These are phyloP conservation scores for Anarrhichthys ocellatus DNA, from an alignment of 2,113 vertebrate genomes.

Conservation along the genomic window DNA sequence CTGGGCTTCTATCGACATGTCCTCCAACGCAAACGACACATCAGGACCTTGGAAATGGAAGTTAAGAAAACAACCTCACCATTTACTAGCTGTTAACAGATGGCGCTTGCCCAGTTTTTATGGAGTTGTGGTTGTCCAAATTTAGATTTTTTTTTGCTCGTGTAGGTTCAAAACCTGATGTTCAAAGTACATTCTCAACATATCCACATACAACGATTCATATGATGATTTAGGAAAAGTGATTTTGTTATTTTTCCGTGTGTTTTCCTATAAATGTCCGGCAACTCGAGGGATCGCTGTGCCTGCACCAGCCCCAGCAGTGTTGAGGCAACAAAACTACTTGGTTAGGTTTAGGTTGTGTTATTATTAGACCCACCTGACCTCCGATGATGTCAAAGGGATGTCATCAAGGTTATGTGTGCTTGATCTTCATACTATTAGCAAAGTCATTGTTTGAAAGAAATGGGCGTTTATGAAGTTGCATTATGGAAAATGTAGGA, in stretches of 20 bases:
- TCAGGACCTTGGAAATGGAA: not conserved
- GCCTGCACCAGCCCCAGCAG: too few species aligned
- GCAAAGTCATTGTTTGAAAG: not conserved
- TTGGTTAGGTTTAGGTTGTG: not conserved
- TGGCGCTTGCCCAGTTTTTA: not conserved
- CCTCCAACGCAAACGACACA: not conserved
- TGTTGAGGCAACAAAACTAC: not conserved
- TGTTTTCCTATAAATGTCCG: not conserved
- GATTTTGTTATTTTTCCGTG: not conserved
- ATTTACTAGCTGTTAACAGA: not conserved
- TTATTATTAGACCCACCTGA: not conserved
- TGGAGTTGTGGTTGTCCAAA: not conserved
- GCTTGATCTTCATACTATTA: not conserved
- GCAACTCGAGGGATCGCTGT: not conserved
- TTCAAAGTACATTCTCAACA: not conserved
- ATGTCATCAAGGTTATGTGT: not conserved
- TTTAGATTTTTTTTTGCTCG: not conserved
- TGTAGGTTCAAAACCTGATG: not conserved
- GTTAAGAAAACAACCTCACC: not conserved
- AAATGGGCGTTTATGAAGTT: not conserved
- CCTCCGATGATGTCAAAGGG: too few species aligned
- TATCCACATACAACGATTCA: not conserved
- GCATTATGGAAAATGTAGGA: not conserved
- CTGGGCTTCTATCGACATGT: not conserved
- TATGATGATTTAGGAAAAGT: not conserved